These are phyloP conservation scores for Tribolium madens DNA, from an alignment of 1,140 invertebrate genomes.

Conservation along the genomic window DNA sequence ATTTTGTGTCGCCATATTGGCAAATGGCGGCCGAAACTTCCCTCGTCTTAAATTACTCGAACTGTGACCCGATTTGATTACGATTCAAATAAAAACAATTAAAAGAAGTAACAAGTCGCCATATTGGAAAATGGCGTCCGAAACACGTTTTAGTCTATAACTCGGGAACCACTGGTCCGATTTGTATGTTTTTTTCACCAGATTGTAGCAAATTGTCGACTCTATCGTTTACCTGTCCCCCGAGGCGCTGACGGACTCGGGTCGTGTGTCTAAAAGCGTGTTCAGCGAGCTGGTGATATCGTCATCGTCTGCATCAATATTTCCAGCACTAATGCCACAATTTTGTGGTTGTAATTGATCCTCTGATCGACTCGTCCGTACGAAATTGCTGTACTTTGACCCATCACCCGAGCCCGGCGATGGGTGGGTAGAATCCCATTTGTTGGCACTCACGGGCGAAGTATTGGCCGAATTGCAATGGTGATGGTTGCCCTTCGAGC, in stretches of 20 bases:
- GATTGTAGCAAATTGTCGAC: too few species aligned
- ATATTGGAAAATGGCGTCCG: too few species aligned
- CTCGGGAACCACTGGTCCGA: too few species aligned
- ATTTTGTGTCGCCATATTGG: too few species aligned
- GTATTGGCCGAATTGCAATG: slow-evolving; percentile 69
- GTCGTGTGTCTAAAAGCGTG: slow-evolving; percentile 86
- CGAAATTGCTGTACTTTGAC: slow-evolving; percentile 66
- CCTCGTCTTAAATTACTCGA: too few species aligned
- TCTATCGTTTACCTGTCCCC: slow-evolving; percentile 47
- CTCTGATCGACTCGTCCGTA: slow-evolving; percentile 85
- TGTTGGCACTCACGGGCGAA: slow-evolving; percentile 68
- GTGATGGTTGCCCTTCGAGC: slow-evolving; percentile 66
- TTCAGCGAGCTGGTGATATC: slow-evolving; percentile 92
- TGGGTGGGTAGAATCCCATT: slow-evolving; percentile 61
- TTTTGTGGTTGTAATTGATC: slow-evolving; percentile 86
- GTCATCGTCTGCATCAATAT: slow-evolving; percentile 93
- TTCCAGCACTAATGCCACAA: slow-evolving; percentile 78
- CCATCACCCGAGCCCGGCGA: slow-evolving; percentile 11
- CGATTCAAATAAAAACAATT: too few species aligned
- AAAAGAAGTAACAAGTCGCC: too few species aligned
- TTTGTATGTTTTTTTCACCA: too few species aligned
- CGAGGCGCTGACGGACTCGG: slow-evolving; percentile 66
- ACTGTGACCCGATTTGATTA: too few species aligned
- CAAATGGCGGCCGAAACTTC: too few species aligned
- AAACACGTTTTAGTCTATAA: too few species aligned